Evolutionary conservation across 53 echinoderm and acorn worm species (phyloP).

Genomic region (Echinometra lucunter): DNA sequence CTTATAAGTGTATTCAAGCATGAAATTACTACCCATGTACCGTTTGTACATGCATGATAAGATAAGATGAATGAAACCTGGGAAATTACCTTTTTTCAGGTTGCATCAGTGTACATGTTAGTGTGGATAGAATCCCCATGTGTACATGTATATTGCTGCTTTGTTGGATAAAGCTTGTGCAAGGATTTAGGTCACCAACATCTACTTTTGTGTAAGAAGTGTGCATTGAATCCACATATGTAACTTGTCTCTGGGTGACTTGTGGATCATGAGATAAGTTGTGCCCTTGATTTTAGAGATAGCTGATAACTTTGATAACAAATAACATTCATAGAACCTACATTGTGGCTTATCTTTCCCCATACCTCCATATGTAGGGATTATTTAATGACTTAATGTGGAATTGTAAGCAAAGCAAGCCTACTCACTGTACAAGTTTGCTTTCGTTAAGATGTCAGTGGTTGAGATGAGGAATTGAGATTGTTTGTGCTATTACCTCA

Average conservation of each 20-base stretch:
- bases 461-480: not conserved
- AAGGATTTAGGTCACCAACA: not conserved
- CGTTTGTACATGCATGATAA: not conserved
- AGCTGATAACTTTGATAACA: too few species aligned
- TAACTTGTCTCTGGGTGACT: too few species aligned
- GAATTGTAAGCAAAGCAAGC: not conserved
- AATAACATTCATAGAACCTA: too few species aligned
- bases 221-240: not conserved
- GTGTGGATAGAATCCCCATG: not conserved
- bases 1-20: not conserved
- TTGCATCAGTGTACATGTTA: not conserved
- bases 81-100: not conserved
- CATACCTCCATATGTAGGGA: not conserved
- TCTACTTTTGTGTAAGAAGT: not conserved
- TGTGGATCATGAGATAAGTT: not conserved
- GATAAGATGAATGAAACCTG: not conserved
- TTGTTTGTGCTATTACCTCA: not conserved
- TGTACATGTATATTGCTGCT: not conserved
- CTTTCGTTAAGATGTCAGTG: not conserved
- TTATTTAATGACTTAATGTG: not conserved
- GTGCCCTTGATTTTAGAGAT: not conserved
- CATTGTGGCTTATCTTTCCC: too few species aligned
- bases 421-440: not conserved
- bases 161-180: not conserved
- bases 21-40: not conserved